Conservation (phyloP, 2,113 vertebrate species). For the Microtus montanus region DNA sequence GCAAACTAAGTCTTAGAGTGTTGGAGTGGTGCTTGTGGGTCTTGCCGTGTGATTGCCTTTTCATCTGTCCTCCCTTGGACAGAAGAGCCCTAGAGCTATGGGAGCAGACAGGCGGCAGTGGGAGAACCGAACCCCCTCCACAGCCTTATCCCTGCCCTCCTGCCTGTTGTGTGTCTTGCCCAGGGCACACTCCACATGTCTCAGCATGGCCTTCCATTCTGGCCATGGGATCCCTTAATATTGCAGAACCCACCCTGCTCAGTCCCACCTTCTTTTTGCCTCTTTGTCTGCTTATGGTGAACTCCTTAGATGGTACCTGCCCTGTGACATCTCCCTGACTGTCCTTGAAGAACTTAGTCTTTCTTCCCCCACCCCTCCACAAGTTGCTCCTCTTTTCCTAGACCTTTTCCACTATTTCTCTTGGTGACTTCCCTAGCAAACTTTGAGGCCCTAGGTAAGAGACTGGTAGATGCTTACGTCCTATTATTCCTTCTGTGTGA, state of each 20-base stretch:
- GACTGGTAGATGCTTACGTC: not conserved
- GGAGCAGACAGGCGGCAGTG: not conserved
- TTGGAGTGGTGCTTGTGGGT: not conserved
- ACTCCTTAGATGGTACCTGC: not conserved
- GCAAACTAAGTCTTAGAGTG: not conserved
- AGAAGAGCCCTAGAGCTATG: not conserved
- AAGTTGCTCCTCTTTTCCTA: not conserved
- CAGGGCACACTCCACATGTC: rapidly evolving
- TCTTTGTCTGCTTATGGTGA: not conserved
- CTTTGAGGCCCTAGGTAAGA: not conserved
- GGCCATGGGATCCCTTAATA: not conserved
- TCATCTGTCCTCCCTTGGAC: not conserved
- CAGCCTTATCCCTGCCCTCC: not conserved
- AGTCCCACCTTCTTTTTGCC: not conserved
- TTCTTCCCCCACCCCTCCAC: rapidly evolving
- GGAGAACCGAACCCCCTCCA: not conserved
- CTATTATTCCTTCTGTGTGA: not conserved
- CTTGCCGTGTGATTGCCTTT: not conserved
- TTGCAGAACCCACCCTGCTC: not conserved
- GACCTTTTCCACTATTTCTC: not conserved
- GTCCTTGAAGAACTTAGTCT: not conserved
- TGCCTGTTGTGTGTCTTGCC: not conserved
- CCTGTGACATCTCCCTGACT: not conserved
- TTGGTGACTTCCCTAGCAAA: not conserved
- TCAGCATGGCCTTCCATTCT: not conserved